These are phyloP conservation scores for Standfussiana lucernea DNA, from an alignment of 2,888 invertebrate genomes.

Conservation along the genomic window DNA sequence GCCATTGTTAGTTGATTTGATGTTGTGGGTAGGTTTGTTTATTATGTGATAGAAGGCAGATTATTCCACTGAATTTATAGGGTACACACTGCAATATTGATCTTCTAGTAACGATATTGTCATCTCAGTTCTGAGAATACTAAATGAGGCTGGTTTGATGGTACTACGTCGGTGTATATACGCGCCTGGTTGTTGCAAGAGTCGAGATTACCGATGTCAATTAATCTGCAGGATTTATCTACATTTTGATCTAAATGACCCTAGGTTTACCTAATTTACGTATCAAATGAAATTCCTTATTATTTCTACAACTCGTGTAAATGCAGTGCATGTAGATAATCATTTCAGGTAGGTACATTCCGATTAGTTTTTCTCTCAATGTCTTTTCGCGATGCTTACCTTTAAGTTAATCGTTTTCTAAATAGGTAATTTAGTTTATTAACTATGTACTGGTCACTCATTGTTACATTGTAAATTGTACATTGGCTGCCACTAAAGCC, in stretches of 20 bases:
- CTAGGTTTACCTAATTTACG: not conserved
- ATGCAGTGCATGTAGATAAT: constrained; percentile 31
- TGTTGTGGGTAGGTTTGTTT: not conserved
- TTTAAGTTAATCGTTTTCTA: not conserved
- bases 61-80: constrained; percentile 30
- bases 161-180: not conserved
- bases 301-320: constrained; percentile 32
- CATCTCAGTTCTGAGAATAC: constrained; percentile 7
- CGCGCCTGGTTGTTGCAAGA: not conserved
- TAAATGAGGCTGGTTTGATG: not conserved
- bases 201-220: constrained; percentile 19
- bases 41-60: constrained; percentile 13
- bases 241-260: constrained; percentile 6
- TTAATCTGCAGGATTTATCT: constrained; percentile 19
- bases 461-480: constrained; percentile 17
- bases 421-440: constrained; percentile 11
- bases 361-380: constrained; percentile 11
- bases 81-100: not conserved
- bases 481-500: constrained; percentile 23
- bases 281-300: not conserved
- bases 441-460: constrained; percentile 2
- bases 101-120: not conserved
- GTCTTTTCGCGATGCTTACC: not conserved
- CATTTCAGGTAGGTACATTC: not conserved
- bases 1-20: constrained; percentile 33